Evolutionary conservation across 2,797 vertebrate species (phyloP).

Genomic region (Strix occidentalis): DNA sequence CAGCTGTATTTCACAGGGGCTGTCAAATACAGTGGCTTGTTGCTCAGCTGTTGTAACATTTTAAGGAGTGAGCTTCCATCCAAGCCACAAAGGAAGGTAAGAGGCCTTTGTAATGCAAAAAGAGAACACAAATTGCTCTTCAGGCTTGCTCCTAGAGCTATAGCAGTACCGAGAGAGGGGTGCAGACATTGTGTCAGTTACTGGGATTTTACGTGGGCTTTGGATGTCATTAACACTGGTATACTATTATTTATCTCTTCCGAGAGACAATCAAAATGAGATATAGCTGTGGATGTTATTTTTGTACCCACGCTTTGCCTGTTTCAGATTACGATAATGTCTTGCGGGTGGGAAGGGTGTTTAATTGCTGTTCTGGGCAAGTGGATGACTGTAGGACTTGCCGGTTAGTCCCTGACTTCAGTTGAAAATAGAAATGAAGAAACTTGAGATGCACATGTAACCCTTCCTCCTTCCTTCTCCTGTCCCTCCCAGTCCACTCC

Average conservation of each 20-base stretch:
- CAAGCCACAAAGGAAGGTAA: neutral
- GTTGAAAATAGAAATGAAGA: conserved; percentile 43
- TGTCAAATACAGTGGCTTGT: neutral
- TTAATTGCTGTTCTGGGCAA: neutral
- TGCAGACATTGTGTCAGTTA: too few relatives aligned
- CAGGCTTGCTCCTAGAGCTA: neutral
- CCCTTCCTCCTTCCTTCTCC: neutral
- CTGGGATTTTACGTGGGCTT: neutral
- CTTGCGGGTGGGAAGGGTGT: neutral
- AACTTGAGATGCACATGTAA: neutral
- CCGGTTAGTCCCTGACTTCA: neutral
- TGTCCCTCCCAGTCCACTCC: neutral
- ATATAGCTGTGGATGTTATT: rapidly evolving
- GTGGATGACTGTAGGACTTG: neutral
- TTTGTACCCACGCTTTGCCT: neutral
- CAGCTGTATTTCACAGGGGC: neutral
- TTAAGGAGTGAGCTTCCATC: neutral
- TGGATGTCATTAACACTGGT: neutral
- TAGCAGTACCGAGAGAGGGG: neutral
- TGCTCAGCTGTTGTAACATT: neutral
- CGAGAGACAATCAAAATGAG: neutral
- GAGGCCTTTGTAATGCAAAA: neutral
- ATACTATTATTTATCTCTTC: neutral
- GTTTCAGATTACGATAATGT: neutral
- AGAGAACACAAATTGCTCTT: neutral